phyloP scores from a whole-genome alignment of 2,113 vertebrate species.

The Crotophaga sulcirostris region DNA sequence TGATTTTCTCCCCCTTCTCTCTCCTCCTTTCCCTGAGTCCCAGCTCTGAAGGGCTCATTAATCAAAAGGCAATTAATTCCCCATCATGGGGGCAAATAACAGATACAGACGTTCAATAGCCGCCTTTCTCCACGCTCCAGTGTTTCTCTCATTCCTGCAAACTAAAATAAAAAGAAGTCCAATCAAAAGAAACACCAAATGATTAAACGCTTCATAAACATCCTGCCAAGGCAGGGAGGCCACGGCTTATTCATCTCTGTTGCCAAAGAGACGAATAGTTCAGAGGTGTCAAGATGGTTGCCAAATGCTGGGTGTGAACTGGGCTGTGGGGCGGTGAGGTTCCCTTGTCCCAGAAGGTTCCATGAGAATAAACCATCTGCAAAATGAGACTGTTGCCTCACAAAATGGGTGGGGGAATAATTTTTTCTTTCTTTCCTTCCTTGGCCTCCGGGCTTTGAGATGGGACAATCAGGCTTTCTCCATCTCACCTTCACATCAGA shows the following conservation, averaged over 20 bases:
- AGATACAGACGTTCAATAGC: conserved; percentile 29
- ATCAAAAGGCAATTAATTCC: conserved; percentile 72
- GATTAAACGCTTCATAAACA: conserved; percentile 66
- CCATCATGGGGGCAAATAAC: conserved; percentile 67
- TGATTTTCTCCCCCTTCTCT: not conserved
- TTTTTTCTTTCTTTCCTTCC: not conserved
- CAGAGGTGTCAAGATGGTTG: not conserved
- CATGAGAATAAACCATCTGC: not conserved
- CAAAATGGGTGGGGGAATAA: not conserved
- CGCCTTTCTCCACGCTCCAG: not conserved
- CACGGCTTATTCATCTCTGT: not conserved
- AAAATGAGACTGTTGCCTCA: fast-evolving
- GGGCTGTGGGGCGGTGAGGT: not conserved
- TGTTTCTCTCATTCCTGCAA: conserved; percentile 42
- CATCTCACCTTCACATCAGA: not conserved
- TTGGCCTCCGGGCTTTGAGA: not conserved
- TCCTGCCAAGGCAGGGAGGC: not conserved
- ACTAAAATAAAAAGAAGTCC: conserved; percentile 29
- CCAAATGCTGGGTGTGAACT: not conserved
- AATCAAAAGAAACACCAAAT: conserved; percentile 42
- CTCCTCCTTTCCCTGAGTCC: not conserved
- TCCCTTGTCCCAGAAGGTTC: not conserved
- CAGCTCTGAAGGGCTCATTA: conserved; percentile 65
- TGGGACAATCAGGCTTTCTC: not conserved
- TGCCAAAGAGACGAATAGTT: not conserved